Evolutionary conservation across 2,888 invertebrate species (phyloP), one percentile per base, ranked within the genome.

Genomic region (Oscheius sp.): DNA sequence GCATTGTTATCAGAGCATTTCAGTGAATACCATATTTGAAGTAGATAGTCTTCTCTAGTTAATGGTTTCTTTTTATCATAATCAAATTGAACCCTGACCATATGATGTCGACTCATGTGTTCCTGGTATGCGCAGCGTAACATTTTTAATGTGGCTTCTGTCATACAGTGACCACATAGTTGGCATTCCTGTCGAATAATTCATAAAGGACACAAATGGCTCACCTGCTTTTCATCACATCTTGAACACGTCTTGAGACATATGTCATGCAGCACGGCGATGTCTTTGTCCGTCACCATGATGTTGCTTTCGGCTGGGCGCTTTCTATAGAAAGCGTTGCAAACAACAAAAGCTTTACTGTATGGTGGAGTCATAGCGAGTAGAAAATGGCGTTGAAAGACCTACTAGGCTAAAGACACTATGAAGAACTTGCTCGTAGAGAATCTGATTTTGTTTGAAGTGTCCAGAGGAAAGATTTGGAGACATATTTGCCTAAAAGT

Each of bases 381-480:
- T 44, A 4, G 71, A 69, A 3, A 77, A 26, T 8, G 67, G 77
- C 17, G 83, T 80, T 0, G 85, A 84, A 12, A 95, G 87, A 0
- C 95, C 95, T 6, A 93, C 90, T 38, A 97, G 86, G 26, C 91
- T 90, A 63, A 95, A 90, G 30, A 93, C 86, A 87, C 92, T 94
- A 87, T 92, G 94, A 12, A 96, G 83, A 0, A 80, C 92, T 66
- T 96, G 95, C 83, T 95, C 94, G 84, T 96, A 97, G 0, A 97
- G 87, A 30, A 93, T 87, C 44, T 84, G 83, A 87, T 97, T 97
- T 0, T 91, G 92, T n/a, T 92, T 91, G 86, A 92, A 96, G 87
- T 96, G 95, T 0, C 92, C 92, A 0, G 95, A 94, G 0, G 94
- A 94, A 68, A 97, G 89, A 89, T 97, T 97, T 0, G 97, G 97